Percentiles rank a stretch among this genome's conserved stretches.
These are phyloP conservation scores for Anticlea derivata DNA, from an alignment of 2,888 invertebrate genomes.

Conservation along the genomic window DNA sequence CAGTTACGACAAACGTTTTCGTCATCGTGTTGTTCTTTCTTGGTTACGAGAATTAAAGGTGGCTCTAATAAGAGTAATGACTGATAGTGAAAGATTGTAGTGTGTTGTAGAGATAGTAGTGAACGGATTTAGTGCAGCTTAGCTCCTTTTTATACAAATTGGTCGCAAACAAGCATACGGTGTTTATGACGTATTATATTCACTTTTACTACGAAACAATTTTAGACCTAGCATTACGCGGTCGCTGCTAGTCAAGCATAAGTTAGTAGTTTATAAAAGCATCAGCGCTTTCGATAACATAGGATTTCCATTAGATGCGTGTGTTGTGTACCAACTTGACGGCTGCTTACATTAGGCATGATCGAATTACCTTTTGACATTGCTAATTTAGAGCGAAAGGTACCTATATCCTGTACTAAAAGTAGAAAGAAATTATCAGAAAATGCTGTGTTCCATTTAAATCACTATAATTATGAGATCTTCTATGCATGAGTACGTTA, in stretches of 20 bases:
- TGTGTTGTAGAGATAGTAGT: no score
- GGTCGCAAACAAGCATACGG: no score
- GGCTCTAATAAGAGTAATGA: background rate
- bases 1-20: background rate
- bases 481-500: no score
- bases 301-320: slow-evolving; percentile 76
- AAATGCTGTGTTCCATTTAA: no score
- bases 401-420: no score
- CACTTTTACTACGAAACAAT: no score
- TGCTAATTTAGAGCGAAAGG: background rate
- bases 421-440: no score
- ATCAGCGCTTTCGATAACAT: slow-evolving; percentile 55
- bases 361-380: slow-evolving; percentile 65
- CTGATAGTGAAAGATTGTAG: background rate
- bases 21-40: background rate
- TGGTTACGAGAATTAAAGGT: background rate
- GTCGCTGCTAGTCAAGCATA: background rate
- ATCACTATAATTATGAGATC: no score
- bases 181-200: no score
- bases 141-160: no score
- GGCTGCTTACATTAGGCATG: slow-evolving; percentile 58
- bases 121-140: no score
- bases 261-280: slow-evolving; percentile 38
- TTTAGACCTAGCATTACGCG: no score
- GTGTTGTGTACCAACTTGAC: slow-evolving; percentile 42